A percentile compares a stretch with the other conserved stretches of the same genome.
These are phyloP conservation scores for Brachionichthys hirsutus DNA, from an alignment of 2,113 vertebrate species.

Conservation along the genomic window DNA sequence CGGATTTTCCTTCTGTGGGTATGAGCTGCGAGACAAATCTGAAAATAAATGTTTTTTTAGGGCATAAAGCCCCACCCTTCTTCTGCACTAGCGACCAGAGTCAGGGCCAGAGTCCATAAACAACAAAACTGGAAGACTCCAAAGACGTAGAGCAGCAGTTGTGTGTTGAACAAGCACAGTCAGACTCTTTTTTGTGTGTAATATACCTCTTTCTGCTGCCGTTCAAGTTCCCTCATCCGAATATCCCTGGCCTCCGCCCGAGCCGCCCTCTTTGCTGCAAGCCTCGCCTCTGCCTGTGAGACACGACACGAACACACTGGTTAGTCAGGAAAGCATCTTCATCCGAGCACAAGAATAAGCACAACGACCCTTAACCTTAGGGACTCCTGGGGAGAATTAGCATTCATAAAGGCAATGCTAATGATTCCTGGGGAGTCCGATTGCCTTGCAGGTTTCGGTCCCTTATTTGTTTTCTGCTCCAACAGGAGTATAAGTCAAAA, in stretches of 20 bases:
- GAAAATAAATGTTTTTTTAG: constrained; percentile 10
- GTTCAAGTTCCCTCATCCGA: constrained; percentile 94
- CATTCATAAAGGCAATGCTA: too few relatives aligned
- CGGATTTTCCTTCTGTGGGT: constrained; percentile 24
- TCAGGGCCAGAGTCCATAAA: not conserved
- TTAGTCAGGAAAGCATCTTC: constrained; percentile 29
- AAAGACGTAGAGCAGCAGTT: not conserved
- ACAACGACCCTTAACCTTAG: too few relatives aligned
- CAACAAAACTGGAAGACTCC: not conserved
- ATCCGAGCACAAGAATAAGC: not conserved
- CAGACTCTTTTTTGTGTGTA: constrained; percentile 6
- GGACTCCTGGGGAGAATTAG: too few relatives aligned
- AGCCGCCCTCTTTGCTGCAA: constrained; percentile 94
- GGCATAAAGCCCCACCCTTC: constrained; percentile 3
- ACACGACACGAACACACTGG: constrained; percentile 54
- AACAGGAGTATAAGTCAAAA: too few relatives aligned
- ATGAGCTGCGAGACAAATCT: constrained; percentile 2
- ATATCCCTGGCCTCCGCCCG: constrained; percentile 97
- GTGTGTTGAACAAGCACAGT: constrained; percentile 7
- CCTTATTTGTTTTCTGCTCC: too few relatives aligned
- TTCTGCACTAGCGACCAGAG: constrained; percentile 1
- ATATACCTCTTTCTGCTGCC: constrained; percentile 95
- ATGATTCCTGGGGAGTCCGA: too few relatives aligned
- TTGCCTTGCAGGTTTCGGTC: too few relatives aligned
- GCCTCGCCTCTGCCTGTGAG: constrained; percentile 91